Evolutionary conservation across 2,113 vertebrate genomes (phyloP), one percentile per base, ranked within the genome.

Genomic region (Nesogale talazaci): DNA sequence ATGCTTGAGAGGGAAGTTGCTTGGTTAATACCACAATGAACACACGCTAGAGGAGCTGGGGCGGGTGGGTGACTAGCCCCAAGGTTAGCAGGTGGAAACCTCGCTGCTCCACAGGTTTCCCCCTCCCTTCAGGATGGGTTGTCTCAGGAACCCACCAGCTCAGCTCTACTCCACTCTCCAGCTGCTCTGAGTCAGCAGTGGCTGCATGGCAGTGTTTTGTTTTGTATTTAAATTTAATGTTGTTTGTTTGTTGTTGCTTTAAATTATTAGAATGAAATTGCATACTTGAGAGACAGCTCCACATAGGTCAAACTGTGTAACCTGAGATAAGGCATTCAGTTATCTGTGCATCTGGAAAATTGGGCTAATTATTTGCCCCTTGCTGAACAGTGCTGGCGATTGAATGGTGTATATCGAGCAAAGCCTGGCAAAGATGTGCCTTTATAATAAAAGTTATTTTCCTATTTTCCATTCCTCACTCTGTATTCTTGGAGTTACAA

Each of bases 161-260:
- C 46, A 52, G 46, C 10, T 52, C 46, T 52, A 52, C 1, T 52
- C 46, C 14, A 12, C 10, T 52, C 46, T 52, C 5, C 5, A 52
- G 10, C 46, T 52, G 46, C 46, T 52, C 6, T 46, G 46, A 52
- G 46, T 52, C 5, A 52, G 46, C 2, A 2, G 5, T 7, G 46
- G 14, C 46, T 52, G 10, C 46, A 5, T 52, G 46, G 46, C 46
- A 52, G 46, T 5, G 5, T 46, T 46, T 46, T 46, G 42, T 52
- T 3, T 84, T 38, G 38, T 75, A 79, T 70, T 82, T 90, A 7
- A 88, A 40, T 88, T 90, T 67, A 86, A 23, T n/a, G n/a, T n/a
- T n/a, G 6, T 79, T 56, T 91, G 76, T 23, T 22, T 59, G 0
- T 52, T 59, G 0, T 82, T 90, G 38, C 67, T 52, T 52, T 80